These are phyloP conservation scores for Anolis apletophallus DNA, from an alignment of 2,797 vertebrate genomes.

Conservation along the genomic window DNA sequence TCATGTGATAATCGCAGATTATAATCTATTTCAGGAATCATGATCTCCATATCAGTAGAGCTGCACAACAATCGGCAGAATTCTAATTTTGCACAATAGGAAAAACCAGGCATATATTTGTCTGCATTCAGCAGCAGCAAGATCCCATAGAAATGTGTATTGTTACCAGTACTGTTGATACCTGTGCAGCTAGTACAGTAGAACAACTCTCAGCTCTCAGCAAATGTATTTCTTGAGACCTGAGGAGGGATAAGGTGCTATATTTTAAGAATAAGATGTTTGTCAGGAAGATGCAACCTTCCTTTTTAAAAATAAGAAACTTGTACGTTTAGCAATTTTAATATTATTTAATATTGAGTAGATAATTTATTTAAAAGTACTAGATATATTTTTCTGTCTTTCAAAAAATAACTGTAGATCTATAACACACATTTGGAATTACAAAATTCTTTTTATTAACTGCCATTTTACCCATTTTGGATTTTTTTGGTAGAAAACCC, in stretches of 20 bases:
- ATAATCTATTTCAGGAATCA: slow-evolving; percentile 3
- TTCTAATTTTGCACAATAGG: slow-evolving; percentile 14
- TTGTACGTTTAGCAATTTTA: neutral
- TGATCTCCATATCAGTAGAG: neutral
- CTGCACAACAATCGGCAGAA: slow-evolving; percentile 3
- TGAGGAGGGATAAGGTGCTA: neutral
- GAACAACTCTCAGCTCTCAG: neutral
- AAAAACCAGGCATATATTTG: neutral
- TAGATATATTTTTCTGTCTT: slow-evolving; percentile 36
- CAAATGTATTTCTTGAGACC: neutral
- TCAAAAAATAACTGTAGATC: slow-evolving; percentile 43
- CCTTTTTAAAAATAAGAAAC: neutral
- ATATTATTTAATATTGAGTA: neutral
- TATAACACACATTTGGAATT: slow-evolving; percentile 36
- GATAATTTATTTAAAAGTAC: slow-evolving; percentile 40
- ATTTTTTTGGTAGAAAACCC: slow-evolving; percentile 14
- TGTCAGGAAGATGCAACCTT: neutral
- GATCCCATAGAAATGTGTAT: neutral
- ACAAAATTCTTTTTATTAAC: slow-evolving; percentile 18
- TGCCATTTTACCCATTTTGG: slow-evolving; percentile 7
- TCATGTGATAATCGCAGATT: slow-evolving; percentile 34
- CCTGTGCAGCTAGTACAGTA: neutral
- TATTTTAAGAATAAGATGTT: neutral
- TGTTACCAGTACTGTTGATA: neutral
- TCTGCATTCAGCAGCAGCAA: slow-evolving; percentile 28